Base-by-base conservation (phyloP, 2,113 vertebrate genomes). In the Semnornis frantzii region DNA sequence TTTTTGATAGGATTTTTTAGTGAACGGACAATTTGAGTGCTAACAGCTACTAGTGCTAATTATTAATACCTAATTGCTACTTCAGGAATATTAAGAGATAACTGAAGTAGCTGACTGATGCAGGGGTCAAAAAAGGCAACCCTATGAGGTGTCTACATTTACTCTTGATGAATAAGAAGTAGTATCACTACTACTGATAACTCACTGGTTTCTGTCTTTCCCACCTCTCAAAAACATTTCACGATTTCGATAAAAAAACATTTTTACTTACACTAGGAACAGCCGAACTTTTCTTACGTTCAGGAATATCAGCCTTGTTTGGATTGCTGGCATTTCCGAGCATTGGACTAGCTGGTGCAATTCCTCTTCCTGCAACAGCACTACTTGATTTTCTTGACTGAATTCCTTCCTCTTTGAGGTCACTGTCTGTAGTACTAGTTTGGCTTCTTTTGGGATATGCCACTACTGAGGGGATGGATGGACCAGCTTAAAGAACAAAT, bases 221-320 rank as follows among this genome's bases (percentile, higher is more conserved):
- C 57, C 16, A 81, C 1, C 1, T n/a, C 27, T 68, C 15, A 48
- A 63, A 64, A 64, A 46, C 46, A 46, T 12, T 33, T 23, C 1
- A 59, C 14, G 9, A 7, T 74, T 77, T 91, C 83, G 73, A 85
- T 74, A 83, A 88, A 65, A 39, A 88, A 62, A 34, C 0, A 0
- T 46, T 86, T 87, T 28, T 72, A 98, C 99, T 99, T 97, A 99
- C 99, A 64, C 97, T 98, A n/a, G 99, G 98, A 48, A 97, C 97
- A 75, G 98, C 97, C 6, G 98, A 98, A 89, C 98, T 98, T 96
- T 98, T 99, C 98, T 99, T 99, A 92, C 98, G 98, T 64, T 99
- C 99, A 8, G 99, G 99, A 97, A 99, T 99, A 97, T 99, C 99
- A 4, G 99, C 99, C 97, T 99, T 99, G 97, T 99, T 99, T 92